Percentiles rank a stretch among this genome's conserved stretches.
These are phyloP conservation scores for Bimastos eiseni DNA, from an alignment of 2,888 invertebrate genomes.

Conservation along the genomic window DNA sequence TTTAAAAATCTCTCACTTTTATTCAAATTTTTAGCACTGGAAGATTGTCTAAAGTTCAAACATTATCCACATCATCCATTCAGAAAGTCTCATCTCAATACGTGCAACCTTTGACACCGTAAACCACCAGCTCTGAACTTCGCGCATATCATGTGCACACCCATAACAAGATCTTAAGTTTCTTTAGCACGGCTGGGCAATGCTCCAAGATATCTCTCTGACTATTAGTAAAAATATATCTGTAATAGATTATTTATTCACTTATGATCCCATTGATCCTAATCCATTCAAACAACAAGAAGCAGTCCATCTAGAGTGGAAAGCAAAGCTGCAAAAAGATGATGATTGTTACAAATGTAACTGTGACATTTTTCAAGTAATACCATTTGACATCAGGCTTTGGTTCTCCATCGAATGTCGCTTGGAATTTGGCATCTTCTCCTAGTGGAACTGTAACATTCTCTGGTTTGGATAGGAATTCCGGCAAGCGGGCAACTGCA, in stretches of 20 bases:
- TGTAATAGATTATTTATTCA: constrained; percentile 1
- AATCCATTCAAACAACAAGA: background rate
- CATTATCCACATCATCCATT: no score
- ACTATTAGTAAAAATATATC: background rate
- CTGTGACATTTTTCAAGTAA: background rate
- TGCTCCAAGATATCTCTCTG: no score
- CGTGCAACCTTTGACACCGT: no score
- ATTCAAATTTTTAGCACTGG: no score
- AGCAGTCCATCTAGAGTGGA: background rate
- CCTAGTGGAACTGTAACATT: constrained; percentile 55
- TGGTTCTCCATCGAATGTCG: constrained; percentile 45
- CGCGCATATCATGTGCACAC: no score
- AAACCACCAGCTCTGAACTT: no score
- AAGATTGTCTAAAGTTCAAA: no score
- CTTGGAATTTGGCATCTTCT: constrained; percentile 50
- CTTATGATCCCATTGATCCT: background rate
- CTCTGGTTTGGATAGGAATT: constrained; percentile 69
- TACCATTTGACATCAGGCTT: constrained; percentile 48
- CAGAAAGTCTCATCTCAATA: no score
- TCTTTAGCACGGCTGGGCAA: no score
- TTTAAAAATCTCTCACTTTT: no score
- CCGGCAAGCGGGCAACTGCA: constrained; percentile 81
- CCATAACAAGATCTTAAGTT: no score
- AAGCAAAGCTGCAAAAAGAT: background rate
- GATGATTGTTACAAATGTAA: background rate